Conservation (phyloP, 37 sponge, comb jelly and placozoan genomes). For the Cladorhizidae sp. region DNA sequence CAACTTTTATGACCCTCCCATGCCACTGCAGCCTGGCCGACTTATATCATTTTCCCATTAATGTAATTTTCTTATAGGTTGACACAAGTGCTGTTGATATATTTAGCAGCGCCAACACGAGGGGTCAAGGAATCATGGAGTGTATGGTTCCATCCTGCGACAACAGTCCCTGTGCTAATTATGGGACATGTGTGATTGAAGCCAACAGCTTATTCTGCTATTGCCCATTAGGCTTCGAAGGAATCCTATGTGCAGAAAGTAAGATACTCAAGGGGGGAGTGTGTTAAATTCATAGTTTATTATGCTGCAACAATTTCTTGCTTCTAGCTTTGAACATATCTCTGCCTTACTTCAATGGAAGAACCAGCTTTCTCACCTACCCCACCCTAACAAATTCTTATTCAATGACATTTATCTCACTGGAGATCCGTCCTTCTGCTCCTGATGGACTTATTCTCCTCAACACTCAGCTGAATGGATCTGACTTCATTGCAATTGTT, state of each 20-base stretch:
- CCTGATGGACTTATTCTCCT: constrained; percentile 55
- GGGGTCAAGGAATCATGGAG: constrained; percentile 29
- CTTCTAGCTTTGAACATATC: constrained; percentile 22
- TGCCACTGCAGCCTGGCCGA: too few species aligned
- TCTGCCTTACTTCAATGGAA: constrained; percentile 33
- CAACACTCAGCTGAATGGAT: constrained; percentile 31
- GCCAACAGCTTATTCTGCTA: constrained; percentile 22
- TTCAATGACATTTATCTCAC: constrained; percentile 33
- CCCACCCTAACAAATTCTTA: constrained; percentile 34
- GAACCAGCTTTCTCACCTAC: constrained; percentile 19
- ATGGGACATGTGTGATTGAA: constrained; percentile 54
- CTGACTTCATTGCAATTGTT: constrained; percentile 60
- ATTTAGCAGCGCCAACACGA: constrained; percentile 2
- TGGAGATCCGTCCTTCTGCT: constrained; percentile 43
- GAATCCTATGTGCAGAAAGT: constrained; percentile 25
- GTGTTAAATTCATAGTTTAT: too few species aligned
- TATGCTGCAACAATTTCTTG: too few species aligned
- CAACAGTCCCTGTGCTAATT: constrained; percentile 31
- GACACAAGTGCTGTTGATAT: not conserved
- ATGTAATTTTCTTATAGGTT: not conserved
- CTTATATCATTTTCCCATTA: too few species aligned
- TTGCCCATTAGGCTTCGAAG: constrained; percentile 50
- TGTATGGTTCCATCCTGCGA: constrained; percentile 12
- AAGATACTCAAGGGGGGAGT: not conserved
- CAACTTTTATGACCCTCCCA: too few species aligned